These are phyloP conservation scores for Lepus europaeus DNA, from an alignment of 2,113 vertebrate genomes.

Conservation along the genomic window DNA sequence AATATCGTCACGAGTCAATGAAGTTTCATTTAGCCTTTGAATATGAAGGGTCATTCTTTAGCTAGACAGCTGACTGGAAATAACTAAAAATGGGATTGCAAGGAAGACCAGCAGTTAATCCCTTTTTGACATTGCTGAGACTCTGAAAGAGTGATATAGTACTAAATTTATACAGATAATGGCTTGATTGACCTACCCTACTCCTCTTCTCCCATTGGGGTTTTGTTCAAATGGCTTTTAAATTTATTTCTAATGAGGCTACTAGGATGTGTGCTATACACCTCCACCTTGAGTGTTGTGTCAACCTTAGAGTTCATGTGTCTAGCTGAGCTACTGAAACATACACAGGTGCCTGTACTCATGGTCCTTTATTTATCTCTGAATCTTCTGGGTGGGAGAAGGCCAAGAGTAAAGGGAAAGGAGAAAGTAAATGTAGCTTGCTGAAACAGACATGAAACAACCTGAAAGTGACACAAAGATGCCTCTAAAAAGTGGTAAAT, in stretches of 20 bases:
- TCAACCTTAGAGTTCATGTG: conserved; percentile 49
- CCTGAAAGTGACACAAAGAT: background rate
- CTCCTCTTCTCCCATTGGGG: conserved; percentile 66
- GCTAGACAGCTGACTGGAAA: conserved; percentile 70
- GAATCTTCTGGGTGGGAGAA: background rate
- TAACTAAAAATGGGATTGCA: conserved; percentile 77
- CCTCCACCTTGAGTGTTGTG: conserved; percentile 27
- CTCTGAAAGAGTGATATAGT: conserved; percentile 72
- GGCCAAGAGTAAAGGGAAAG: background rate
- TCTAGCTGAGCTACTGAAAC: conserved; percentile 20
- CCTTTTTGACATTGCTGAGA: conserved; percentile 66
- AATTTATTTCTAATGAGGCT: conserved; percentile 79
- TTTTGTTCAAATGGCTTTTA: conserved; percentile 77
- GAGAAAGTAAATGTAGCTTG: conserved; percentile 47
- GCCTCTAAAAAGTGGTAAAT: conserved; percentile 8
- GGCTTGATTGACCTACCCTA: conserved; percentile 72
- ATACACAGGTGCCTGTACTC: background rate
- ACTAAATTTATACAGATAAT: conserved; percentile 80
- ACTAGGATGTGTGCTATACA: background rate
- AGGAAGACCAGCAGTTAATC: conserved; percentile 59
- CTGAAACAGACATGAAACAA: conserved; percentile 21
- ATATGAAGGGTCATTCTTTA: conserved; percentile 69
- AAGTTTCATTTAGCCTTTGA: conserved; percentile 77
- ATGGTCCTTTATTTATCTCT: conserved; percentile 45
- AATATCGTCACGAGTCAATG: conserved; percentile 66